These are phyloP conservation scores for Mesocentrotus franciscanus DNA, from an alignment of 53 echinoderm and acorn worm species.

Conservation along the genomic window DNA sequence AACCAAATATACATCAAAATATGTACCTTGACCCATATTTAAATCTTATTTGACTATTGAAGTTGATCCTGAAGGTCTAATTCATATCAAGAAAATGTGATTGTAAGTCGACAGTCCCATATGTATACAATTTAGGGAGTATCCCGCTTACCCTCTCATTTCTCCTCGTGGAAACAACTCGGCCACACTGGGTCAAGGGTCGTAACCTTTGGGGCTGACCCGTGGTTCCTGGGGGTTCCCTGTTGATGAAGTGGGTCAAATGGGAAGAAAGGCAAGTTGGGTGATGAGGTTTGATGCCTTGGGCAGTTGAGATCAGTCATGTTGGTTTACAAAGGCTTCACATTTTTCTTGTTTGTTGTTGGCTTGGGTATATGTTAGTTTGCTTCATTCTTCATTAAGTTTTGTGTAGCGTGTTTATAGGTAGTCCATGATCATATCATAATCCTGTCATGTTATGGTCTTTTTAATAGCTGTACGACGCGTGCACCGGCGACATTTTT, in stretches of 20 bases:
- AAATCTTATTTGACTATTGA: background rate
- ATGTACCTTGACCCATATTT: slow-evolving; percentile 1
- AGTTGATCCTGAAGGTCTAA: background rate
- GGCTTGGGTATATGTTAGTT: background rate
- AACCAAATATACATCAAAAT: background rate
- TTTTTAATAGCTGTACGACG: too few species aligned
- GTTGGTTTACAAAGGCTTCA: background rate
- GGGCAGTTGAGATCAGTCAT: slow-evolving; percentile 7
- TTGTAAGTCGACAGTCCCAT: background rate
- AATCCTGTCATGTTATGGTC: too few species aligned
- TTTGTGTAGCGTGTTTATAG: background rate
- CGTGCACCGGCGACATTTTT: too few species aligned
- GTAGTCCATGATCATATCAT: background rate
- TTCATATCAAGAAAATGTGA: background rate
- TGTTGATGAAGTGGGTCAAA: slow-evolving; percentile 33
- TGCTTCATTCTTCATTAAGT: background rate
- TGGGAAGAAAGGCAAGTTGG: slow-evolving; percentile 1
- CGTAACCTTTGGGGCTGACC: background rate
- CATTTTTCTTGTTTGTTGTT: background rate
- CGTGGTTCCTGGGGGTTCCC: slow-evolving; percentile 28
- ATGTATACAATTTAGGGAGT: background rate
- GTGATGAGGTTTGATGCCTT: slow-evolving; percentile 36
- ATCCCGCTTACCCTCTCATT: background rate
- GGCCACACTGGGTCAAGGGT: background rate
- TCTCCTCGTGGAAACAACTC: background rate